Evolutionary conservation across 2,888 invertebrate genomes (phyloP).

Genomic region (Eudasyphora cyanicolor): DNA sequence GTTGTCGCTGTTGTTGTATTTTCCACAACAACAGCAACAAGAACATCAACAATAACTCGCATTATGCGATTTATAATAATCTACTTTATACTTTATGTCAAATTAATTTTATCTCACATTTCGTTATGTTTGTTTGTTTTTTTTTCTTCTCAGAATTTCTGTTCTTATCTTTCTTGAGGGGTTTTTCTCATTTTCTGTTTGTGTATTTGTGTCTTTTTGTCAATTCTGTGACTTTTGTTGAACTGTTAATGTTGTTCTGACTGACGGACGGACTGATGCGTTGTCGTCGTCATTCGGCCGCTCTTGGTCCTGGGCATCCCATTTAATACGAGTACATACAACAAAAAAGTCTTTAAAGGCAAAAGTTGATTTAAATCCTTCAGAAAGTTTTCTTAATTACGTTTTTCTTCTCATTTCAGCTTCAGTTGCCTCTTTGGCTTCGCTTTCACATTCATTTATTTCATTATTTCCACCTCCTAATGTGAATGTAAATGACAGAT

Average conservation of each 20-base stretch:
- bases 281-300: not conserved
- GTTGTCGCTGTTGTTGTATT: not conserved
- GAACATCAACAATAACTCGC: not conserved
- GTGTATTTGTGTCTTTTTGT: not conserved
- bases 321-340: not conserved
- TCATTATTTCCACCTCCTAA: slow-evolving; percentile 21
- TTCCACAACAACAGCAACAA: not conserved
- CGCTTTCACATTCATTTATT: not conserved
- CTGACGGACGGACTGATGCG: not conserved
- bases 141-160: not conserved
- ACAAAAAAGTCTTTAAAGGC: not conserved
- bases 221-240: slow-evolving; percentile 2
- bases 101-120: slow-evolving; percentile 29
- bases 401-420: not conserved
- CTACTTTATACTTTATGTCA: slow-evolving; percentile 36
- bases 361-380: slow-evolving; percentile 40
- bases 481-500: slow-evolving; percentile 24
- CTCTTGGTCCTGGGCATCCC: not conserved
- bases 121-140: not conserved
- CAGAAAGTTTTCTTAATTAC: slow-evolving; percentile 31
- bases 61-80: slow-evolving; percentile 30
- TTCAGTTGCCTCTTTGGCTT: not conserved
- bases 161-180: not conserved
- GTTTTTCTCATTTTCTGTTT: not conserved
- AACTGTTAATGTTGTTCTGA: not conserved